These are phyloP conservation scores for Leptobrachium leishanense DNA, from an alignment of 2,113 vertebrate genomes.

Conservation along the genomic window DNA sequence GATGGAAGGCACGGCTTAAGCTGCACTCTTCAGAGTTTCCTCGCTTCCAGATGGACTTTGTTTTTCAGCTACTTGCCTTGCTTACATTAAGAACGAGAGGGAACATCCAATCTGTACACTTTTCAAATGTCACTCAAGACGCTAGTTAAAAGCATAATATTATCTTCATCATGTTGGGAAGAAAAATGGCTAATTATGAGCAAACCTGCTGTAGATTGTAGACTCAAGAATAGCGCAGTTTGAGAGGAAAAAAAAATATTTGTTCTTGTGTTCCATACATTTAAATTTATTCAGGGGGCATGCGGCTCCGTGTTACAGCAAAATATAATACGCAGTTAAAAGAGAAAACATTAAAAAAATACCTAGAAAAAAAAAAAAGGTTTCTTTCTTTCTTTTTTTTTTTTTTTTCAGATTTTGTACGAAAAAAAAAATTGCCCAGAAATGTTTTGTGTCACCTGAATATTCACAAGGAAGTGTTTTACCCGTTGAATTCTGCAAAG, in stretches of 20 bases:
- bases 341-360: too few species aligned
- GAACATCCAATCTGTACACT: slow-evolving; percentile 46
- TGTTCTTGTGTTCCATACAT: too few species aligned
- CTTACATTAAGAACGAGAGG: slow-evolving; percentile 41
- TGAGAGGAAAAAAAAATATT: background rate
- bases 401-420: too few species aligned
- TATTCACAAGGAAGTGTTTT: too few species aligned
- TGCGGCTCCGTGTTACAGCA: too few species aligned
- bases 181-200: background rate
- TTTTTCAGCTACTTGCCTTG: slow-evolving; percentile 42
- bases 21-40: slow-evolving; percentile 23
- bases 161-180: slow-evolving; percentile 11
- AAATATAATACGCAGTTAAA: too few species aligned
- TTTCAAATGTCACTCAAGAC: slow-evolving; percentile 46
- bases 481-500: too few species aligned
- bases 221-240: slow-evolving; percentile 6
- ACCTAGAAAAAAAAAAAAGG: too few species aligned
- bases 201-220: slow-evolving; percentile 4
- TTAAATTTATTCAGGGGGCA: too few species aligned
- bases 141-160: slow-evolving; percentile 38
- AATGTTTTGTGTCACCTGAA: too few species aligned
- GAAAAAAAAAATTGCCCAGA: too few species aligned
- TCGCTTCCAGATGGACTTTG: slow-evolving; percentile 39
- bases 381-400: too few species aligned
- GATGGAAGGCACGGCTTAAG: background rate